phyloP scores from a whole-genome alignment of 2,113 vertebrate species.

The Xyliphius kryptos region DNA sequence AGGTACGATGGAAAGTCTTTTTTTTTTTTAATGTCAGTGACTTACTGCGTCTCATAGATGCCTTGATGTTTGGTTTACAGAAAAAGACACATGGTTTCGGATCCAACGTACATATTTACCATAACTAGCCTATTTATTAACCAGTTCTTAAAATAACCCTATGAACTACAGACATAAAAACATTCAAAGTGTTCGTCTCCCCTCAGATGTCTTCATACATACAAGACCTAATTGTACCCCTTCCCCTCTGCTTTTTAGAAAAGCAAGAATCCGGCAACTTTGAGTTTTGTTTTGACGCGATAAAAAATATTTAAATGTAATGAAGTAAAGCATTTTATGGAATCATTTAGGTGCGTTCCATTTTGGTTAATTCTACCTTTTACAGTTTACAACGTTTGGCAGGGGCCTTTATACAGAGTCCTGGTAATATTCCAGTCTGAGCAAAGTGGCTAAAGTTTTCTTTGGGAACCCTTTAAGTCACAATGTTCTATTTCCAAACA shows the following conservation, averaged over 20 bases:
- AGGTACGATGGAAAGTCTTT: constrained; percentile 6
- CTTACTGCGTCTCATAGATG: no score
- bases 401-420: no score
- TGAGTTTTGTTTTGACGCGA: constrained; percentile 56
- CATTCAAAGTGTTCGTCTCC: constrained; percentile 38
- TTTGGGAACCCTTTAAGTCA: no score
- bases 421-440: no score
- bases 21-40: not conserved
- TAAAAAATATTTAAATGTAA: not conserved
- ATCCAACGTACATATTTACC: constrained; percentile 59
- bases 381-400: no score
- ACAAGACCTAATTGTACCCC: constrained; percentile 48
- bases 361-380: no score
- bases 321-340: no score
- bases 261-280: constrained; percentile 48
- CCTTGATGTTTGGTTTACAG: constrained; percentile 1
- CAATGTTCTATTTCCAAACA: no score
- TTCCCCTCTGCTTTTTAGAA: constrained; percentile 46
- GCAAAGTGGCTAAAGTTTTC: no score
- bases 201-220: constrained; percentile 10
- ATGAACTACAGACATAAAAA: constrained; percentile 45
- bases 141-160: constrained; percentile 47
- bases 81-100: constrained; percentile 35
- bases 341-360: no score
- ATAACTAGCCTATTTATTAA: constrained; percentile 48